phyloP scores from a whole-genome alignment of 2,888 invertebrate genomes.

The Ommatoiulus sabulosus region DNA sequence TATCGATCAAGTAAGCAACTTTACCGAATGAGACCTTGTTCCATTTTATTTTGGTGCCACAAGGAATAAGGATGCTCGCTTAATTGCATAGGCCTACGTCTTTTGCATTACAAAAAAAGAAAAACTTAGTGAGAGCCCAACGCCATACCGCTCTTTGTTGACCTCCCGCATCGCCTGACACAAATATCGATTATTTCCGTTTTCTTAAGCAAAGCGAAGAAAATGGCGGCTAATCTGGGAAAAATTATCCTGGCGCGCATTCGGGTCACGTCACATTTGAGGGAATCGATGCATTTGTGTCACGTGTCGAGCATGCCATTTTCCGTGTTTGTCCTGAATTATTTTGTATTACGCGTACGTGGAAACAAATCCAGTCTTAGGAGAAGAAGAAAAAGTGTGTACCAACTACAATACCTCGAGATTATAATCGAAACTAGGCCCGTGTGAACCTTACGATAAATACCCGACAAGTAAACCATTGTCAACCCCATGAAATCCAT shows the following conservation, averaged over 20 bases:
- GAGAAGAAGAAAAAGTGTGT: too few relatives aligned
- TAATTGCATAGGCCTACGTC: constrained; percentile 6
- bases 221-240: constrained; percentile 10
- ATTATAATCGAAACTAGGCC: not conserved
- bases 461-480: not conserved
- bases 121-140: not conserved
- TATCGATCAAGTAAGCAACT: not conserved
- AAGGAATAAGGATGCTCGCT: not conserved
- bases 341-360: not conserved
- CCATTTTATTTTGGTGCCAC: constrained; percentile 35
- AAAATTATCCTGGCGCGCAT: constrained; percentile 15
- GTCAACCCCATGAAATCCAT: not conserved
- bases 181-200: constrained; percentile 30
- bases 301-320: not conserved
- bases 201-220: constrained; percentile 31
- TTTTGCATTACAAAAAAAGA: not conserved
- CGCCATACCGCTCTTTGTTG: not conserved
- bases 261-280: constrained; percentile 25
- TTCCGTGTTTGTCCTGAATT: not conserved
- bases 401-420: not conserved
- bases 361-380: not conserved
- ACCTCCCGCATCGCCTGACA: constrained; percentile 36
- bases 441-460: not conserved
- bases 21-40: constrained; percentile 12
- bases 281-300: constrained; percentile 38